These are phyloP conservation scores for Pelobates cultripes DNA, from an alignment of 2,797 vertebrate genomes.

Conservation along the genomic window DNA sequence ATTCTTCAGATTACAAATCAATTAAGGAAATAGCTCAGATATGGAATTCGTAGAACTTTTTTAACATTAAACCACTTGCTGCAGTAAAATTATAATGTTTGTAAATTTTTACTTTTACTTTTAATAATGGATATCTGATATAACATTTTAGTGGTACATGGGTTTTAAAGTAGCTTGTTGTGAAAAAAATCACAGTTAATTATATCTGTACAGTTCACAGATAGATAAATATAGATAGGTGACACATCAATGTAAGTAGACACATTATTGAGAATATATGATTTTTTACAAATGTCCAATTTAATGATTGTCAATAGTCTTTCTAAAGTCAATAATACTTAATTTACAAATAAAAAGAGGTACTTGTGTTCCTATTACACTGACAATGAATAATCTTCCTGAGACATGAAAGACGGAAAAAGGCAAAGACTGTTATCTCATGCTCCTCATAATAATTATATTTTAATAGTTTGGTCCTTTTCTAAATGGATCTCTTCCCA, in stretches of 20 bases:
- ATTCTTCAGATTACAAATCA: conserved; percentile 6
- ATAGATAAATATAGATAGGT: conserved; percentile 56
- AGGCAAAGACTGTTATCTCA: conserved; percentile 63
- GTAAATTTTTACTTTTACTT: conserved; percentile 2
- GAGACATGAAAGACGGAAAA: conserved; percentile 80
- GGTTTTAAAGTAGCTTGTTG: conserved; percentile 53
- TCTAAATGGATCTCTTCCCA: conserved; percentile 88
- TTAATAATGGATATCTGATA: neutral
- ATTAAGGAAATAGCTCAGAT: neutral
- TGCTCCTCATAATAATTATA: conserved; percentile 57
- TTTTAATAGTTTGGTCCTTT: conserved; percentile 96
- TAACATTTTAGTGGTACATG: conserved; percentile 26
- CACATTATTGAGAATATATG: conserved; percentile 21
- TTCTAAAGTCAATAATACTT: conserved; percentile 51
- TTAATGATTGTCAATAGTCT: conserved; percentile 51
- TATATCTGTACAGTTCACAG: conserved; percentile 60
- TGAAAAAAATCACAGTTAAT: conserved; percentile 74
- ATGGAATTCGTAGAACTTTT: conserved; percentile 3
- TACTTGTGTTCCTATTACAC: conserved; percentile 76
- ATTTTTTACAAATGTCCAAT: conserved; percentile 57
- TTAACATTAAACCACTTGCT: conserved; percentile 15
- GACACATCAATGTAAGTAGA: conserved; percentile 50
- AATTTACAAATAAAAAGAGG: conserved; percentile 70
- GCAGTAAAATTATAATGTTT: neutral
- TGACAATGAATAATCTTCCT: conserved; percentile 86